Base-by-base conservation (phyloP, 1,140 invertebrate species). In the Atta texana region DNA sequence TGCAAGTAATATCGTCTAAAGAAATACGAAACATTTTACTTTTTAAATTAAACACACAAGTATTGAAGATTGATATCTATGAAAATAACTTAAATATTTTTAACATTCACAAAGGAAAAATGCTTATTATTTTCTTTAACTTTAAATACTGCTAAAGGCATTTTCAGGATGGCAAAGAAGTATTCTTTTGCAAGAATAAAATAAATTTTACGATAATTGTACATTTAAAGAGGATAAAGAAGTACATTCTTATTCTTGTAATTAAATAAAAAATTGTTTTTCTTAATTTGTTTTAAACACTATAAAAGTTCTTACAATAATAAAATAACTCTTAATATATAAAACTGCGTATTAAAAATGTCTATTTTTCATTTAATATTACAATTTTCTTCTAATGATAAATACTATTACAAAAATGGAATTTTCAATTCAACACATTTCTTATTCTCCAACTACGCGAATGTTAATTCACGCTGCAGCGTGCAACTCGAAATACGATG, bases 371-470 rank as follows among this genome's bases (percentile, higher is more conserved):
- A 49, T 34, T 2, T 21, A 64, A 34, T 5, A 78, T 51, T 64
- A 6, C 4, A 75, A 21, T 10, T 53, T 53, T 64, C 14, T 64
- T 31, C n/a, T 61, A 44, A 28, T 4, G 6, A 2, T 18, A n/a
- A 51, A 64, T 49, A 21, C 10, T 6, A n/a, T 49, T 34, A 3
- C 51, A 51, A 44, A 49, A 31, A 76, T 8, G 8, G 12, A 2
- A 28, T 51, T 71, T 28, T 59, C 44, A 57, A 57, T 39, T n/a
- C 34, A 16, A 7, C 59, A 74, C 16, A 55, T 72, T 82, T 82
- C 68, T 74, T 74, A 57, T 59, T 74, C 44, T 74, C 8, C n/a
- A 69, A 55, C 69, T 69, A 81, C 31, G 21, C 31, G 51, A 81
- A 24, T 81, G 21, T 57, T 81, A 81, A 24, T 81, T 81, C n/a